Conservation (phyloP, 53 echinoderm and acorn worm genomes). For the Temnopleurus reevesii region DNA sequence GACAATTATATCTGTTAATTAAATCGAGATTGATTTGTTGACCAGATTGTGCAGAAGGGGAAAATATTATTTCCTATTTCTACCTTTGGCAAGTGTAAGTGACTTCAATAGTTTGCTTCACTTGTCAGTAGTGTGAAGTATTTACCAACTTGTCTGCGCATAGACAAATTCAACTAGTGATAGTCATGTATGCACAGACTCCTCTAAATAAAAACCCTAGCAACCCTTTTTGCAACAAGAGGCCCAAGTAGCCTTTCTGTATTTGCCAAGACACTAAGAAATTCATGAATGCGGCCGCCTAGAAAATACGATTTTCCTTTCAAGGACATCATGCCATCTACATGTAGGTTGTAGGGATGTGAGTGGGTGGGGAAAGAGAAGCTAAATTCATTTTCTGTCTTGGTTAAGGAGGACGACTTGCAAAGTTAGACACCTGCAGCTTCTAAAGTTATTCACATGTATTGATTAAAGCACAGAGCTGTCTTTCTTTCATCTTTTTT, state of each 20-base stretch:
- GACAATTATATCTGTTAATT: too few relatives aligned
- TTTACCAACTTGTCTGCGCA: neutral
- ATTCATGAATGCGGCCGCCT: conserved; percentile 21
- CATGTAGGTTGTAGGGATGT: neutral
- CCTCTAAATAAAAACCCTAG: neutral
- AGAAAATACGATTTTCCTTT: conserved; percentile 4
- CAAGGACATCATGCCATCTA: conserved; percentile 1
- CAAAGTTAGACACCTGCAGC: neutral
- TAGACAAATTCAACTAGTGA: neutral
- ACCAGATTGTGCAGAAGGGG: too few relatives aligned
- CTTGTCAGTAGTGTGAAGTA: neutral
- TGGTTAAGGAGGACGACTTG: neutral
- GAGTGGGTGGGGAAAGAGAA: neutral
- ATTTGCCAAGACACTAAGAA: conserved; percentile 4
- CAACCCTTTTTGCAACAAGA: neutral
- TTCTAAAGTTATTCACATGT: neutral
- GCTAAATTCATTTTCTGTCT: conserved; percentile 5
- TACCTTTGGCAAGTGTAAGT: too few relatives aligned
- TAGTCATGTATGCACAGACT: neutral
- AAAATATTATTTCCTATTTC: too few relatives aligned
- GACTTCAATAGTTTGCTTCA: too few relatives aligned
- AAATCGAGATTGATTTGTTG: too few relatives aligned
- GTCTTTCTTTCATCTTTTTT: too few relatives aligned
- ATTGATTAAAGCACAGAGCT: too few relatives aligned
- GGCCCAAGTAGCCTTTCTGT: neutral